phyloP scores from a whole-genome alignment of 2,113 vertebrate genomes.

The Indri indri region DNA sequence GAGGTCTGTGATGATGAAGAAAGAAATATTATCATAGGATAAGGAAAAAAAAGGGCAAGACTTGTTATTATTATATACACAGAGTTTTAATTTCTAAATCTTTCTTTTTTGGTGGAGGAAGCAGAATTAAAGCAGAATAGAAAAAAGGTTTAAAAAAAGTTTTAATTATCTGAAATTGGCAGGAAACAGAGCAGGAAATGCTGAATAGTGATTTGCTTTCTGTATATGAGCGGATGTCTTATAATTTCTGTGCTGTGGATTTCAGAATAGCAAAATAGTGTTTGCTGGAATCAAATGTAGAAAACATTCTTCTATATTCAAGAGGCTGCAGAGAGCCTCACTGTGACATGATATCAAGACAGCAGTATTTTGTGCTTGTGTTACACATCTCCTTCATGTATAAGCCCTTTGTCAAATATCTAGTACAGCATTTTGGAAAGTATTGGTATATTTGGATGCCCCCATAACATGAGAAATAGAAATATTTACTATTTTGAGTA shows the following conservation, averaged over 20 bases:
- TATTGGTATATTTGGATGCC: not conserved
- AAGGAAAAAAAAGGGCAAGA: not conserved
- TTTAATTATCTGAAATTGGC: conserved; percentile 80
- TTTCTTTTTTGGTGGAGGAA: conserved; percentile 58
- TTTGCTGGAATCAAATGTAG: conserved; percentile 73
- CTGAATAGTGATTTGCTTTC: conserved; percentile 78
- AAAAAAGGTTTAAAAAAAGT: conserved; percentile 76
- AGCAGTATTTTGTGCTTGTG: conserved; percentile 31
- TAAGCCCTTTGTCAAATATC: not conserved
- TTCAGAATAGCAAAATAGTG: conserved; percentile 77
- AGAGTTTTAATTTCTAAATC: conserved; percentile 59
- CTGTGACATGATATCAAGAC: conserved; percentile 18
- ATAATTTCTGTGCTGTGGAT: conserved; percentile 72
- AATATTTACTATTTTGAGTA: conserved; percentile 15
- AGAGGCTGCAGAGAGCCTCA: conserved; percentile 46
- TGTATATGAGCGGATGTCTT: conserved; percentile 76
- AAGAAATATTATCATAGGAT: not conserved
- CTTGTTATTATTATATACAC: not conserved
- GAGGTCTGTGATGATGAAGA: conserved; percentile 85
- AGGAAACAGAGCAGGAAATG: conserved; percentile 78
- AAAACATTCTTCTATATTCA: conserved; percentile 71
- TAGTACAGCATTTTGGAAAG: conserved; percentile 34
- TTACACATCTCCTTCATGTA: not conserved
- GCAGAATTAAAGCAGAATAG: conserved; percentile 68
- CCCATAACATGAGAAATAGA: not conserved